Conservation (phyloP, 2,888 invertebrate genomes). For the Scrobipalpa atriplicella region DNA sequence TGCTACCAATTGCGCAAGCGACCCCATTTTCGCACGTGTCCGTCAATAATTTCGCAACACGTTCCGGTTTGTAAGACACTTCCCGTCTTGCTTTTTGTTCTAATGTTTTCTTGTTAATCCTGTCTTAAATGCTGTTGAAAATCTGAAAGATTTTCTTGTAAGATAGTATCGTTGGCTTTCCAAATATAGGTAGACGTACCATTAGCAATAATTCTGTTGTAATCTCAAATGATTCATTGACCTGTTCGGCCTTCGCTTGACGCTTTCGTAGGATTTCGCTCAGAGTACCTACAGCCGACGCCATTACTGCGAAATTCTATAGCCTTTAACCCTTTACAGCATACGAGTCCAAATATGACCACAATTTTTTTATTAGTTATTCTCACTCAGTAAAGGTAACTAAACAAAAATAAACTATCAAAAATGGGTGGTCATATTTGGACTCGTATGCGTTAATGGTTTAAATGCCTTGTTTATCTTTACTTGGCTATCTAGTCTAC, state of each 20-base stretch:
- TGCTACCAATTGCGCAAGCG: constrained; percentile 66
- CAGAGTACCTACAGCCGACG: not conserved
- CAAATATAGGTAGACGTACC: not conserved
- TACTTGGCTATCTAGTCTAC: constrained; percentile 8
- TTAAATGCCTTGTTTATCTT: not conserved
- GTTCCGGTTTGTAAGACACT: constrained; percentile 54
- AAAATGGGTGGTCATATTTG: too few relatives aligned
- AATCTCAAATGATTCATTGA: constrained; percentile 23
- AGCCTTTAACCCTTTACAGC: too few relatives aligned
- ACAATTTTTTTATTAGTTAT: too few relatives aligned
- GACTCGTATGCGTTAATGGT: too few relatives aligned
- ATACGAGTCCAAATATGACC: too few relatives aligned
- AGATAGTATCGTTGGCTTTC: not conserved
- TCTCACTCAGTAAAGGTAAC: too few relatives aligned
- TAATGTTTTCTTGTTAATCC: not conserved
- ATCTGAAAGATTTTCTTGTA: not conserved
- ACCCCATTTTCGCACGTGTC: constrained; percentile 73
- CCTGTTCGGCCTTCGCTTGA: constrained; percentile 11
- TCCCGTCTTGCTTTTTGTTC: constrained; percentile 24
- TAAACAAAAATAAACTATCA: too few relatives aligned
- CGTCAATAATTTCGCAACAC: constrained; percentile 61
- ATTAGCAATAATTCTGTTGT: constrained; percentile 1
- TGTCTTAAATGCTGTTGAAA: not conserved
- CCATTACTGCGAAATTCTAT: not conserved
- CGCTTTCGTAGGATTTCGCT: constrained; percentile 10